phyloP scores from a whole-genome alignment of 1,140 invertebrate species.

The Galendromus occidentalis region DNA sequence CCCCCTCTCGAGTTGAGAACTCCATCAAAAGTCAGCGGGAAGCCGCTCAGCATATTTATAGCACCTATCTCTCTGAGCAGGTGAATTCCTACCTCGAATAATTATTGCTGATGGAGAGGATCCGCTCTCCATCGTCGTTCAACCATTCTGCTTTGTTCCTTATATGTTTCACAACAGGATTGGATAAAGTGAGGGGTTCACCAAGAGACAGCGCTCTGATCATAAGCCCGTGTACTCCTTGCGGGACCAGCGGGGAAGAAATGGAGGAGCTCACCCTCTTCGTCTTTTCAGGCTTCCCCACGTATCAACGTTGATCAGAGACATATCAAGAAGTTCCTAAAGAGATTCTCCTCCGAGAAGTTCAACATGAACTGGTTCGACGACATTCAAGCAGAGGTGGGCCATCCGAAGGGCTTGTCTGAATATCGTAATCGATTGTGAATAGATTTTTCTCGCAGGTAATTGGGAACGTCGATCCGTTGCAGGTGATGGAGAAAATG shows the following conservation, averaged over 20 bases:
- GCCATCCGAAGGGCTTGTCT: slow-evolving; percentile 12
- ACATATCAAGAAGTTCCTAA: slow-evolving; percentile 40
- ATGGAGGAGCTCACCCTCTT: neutral
- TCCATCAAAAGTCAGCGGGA: slow-evolving; percentile 42
- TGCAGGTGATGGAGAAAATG: slow-evolving; percentile 29
- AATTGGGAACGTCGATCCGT: neutral
- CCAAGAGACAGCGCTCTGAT: too few relatives aligned
- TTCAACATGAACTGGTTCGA: slow-evolving; percentile 60
- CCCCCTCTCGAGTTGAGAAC: slow-evolving; percentile 13
- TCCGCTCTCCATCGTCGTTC: too few relatives aligned
- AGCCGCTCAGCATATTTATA: slow-evolving; percentile 54
- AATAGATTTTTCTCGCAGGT: too few relatives aligned
- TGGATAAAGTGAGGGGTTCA: too few relatives aligned
- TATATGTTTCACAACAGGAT: too few relatives aligned
- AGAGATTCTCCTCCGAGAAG: slow-evolving; percentile 39
- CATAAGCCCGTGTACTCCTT: too few relatives aligned
- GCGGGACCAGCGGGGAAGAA: too few relatives aligned
- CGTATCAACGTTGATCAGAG: slow-evolving; percentile 43
- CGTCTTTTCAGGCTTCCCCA: slow-evolving; percentile 34
- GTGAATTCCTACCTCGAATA: slow-evolving; percentile 23
- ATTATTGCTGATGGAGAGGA: too few relatives aligned
- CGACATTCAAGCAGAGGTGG: slow-evolving; percentile 43
- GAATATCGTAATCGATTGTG: slow-evolving; percentile 14
- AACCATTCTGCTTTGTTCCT: too few relatives aligned
- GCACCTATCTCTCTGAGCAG: slow-evolving; percentile 60